Conservation (phyloP, 1,140 invertebrate genomes). For the Euura saliciscinereae region DNA sequence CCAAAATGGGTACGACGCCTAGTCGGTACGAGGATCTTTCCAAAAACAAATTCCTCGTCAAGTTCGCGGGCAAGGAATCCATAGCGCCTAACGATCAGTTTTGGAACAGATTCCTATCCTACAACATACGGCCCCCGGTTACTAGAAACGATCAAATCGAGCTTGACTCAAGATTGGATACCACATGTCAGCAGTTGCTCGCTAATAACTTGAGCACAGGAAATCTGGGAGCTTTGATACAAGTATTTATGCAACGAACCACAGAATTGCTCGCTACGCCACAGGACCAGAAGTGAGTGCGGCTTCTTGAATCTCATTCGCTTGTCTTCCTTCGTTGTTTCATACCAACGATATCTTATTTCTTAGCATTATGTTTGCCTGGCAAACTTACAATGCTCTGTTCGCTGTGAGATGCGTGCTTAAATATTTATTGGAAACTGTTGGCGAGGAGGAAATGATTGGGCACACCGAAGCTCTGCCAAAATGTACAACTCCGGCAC, state of each 20-base stretch:
- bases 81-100: slow-evolving; percentile 90
- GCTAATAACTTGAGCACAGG: slow-evolving; percentile 84
- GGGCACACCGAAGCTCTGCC: slow-evolving; percentile 72
- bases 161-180: slow-evolving; percentile 78
- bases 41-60: slow-evolving; percentile 79
- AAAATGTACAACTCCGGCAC: slow-evolving; percentile 31
- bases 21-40: slow-evolving; percentile 83
- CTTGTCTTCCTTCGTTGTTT: not conserved
- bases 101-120: slow-evolving; percentile 93
- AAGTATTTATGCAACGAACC: slow-evolving; percentile 81
- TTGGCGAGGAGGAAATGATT: slow-evolving; percentile 76
- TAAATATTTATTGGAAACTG: slow-evolving; percentile 87
- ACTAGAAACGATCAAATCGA: slow-evolving; percentile 70
- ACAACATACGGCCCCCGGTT: slow-evolving; percentile 81
- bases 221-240: slow-evolving; percentile 86
- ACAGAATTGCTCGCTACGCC: slow-evolving; percentile 81
- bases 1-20: slow-evolving; percentile 81
- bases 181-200: slow-evolving; percentile 74
- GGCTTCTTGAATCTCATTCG: slow-evolving; percentile 15
- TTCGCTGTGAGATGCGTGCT: slow-evolving; percentile 88
- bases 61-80: slow-evolving; percentile 78
- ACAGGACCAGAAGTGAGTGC: slow-evolving; percentile 83
- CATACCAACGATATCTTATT: not conserved
- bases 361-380: slow-evolving; percentile 86
- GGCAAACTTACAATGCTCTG: slow-evolving; percentile 94